Percentiles rank a stretch among this genome's conserved stretches.
Evolutionary conservation across 2,797 vertebrate species (phyloP).

Genomic region (Premnoplex brunnescens): DNA sequence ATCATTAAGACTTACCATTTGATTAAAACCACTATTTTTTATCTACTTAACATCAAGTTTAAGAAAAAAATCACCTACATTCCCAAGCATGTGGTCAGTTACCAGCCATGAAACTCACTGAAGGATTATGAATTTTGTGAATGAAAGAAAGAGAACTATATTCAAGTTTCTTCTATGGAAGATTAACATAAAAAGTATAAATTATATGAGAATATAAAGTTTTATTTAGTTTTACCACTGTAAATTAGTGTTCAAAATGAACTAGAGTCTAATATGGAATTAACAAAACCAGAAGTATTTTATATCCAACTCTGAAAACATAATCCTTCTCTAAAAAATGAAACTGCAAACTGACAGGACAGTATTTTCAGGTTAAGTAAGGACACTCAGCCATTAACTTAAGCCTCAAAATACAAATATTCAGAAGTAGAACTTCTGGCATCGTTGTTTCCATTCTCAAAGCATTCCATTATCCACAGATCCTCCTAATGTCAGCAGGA

Average conservation of each 20-base stretch:
- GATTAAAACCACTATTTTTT: not conserved
- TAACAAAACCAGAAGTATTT: not conserved
- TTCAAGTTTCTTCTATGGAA: not conserved
- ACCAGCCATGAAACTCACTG: not conserved
- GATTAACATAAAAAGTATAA: not conserved
- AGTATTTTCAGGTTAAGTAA: not conserved
- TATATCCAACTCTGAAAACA: not conserved
- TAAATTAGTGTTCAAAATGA: not conserved
- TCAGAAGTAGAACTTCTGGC: not conserved
- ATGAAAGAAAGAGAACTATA: not conserved
- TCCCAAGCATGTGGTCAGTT: not conserved
- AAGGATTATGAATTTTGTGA: not conserved
- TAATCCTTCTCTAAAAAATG: not conserved
- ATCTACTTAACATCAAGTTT: not conserved
- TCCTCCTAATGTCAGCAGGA: not conserved
- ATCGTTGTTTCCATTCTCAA: not conserved
- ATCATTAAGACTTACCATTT: not conserved
- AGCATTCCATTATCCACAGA: not conserved
- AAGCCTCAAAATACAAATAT: not conserved
- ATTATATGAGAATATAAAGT: not conserved
- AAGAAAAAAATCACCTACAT: not conserved
- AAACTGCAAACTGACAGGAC: not conserved
- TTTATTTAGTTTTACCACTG: not conserved
- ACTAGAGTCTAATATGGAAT: not conserved
- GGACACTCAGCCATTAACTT: not conserved